Evolutionary conservation across 2,888 invertebrate genomes (phyloP).

Genomic region (Selenia dentaria): DNA sequence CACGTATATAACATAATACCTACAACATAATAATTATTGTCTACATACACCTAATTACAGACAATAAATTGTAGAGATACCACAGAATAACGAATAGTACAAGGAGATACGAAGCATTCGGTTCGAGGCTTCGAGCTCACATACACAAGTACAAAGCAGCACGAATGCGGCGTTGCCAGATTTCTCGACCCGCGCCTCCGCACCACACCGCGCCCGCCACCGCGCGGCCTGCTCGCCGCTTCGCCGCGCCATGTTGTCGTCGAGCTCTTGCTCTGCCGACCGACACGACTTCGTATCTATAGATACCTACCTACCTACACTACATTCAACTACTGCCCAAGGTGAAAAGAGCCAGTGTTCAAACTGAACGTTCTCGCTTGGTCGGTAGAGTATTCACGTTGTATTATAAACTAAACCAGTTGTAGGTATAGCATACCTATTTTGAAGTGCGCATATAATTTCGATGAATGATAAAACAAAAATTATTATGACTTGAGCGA

Average conservation of each 20-base stretch:
- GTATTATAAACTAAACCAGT: not conserved
- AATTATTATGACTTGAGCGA: too few relatives aligned
- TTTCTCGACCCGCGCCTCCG: constrained; percentile 45
- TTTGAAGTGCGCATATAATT: too few relatives aligned
- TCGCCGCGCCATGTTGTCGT: constrained; percentile 39
- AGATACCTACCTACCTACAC: constrained; percentile 17
- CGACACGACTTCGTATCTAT: constrained; percentile 30
- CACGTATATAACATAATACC: not conserved
- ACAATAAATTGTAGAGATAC: constrained; percentile 12
- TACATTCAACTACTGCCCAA: constrained; percentile 14
- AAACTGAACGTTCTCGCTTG: not conserved
- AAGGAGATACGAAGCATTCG: constrained; percentile 31
- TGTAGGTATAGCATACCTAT: too few relatives aligned
- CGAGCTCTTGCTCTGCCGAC: constrained; percentile 25
- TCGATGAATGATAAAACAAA: too few relatives aligned
- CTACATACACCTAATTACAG: constrained; percentile 1
- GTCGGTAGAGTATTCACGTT: constrained; percentile 2
- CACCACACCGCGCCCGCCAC: constrained; percentile 24
- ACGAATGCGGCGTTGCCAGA: constrained; percentile 57
- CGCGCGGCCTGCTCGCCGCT: constrained; percentile 27
- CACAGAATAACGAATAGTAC: not conserved
- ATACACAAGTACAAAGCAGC: constrained; percentile 42
- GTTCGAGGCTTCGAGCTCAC: constrained; percentile 32
- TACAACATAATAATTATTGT: not conserved
- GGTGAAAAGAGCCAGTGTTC: constrained; percentile 24